Evolutionary conservation across 2,113 vertebrate genomes (phyloP).

Genomic region (Emydura subglobosa): DNA sequence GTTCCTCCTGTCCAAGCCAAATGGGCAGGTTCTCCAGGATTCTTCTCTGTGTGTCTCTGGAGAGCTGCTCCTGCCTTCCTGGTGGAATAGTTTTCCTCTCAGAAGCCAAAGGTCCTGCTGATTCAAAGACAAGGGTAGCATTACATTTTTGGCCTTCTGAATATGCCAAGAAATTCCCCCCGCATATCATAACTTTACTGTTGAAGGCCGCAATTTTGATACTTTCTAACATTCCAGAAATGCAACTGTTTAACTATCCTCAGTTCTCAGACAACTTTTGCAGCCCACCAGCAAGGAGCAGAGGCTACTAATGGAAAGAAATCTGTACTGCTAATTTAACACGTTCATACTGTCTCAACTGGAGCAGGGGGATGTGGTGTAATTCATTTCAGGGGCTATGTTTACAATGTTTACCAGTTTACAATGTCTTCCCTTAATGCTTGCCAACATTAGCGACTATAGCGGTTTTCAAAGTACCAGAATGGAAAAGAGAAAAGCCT

Average conservation of each 20-base stretch:
- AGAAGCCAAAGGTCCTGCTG: neutral
- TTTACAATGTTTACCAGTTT: neutral
- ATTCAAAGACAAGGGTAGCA: neutral
- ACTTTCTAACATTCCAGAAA: neutral
- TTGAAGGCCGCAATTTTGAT: neutral
- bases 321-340: neutral
- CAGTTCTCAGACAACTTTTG: neutral
- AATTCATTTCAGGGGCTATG: neutral
- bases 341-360: neutral
- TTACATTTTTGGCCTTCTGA: neutral
- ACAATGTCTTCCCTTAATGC: neutral
- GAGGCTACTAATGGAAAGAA: neutral
- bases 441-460: neutral
- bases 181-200: neutral
- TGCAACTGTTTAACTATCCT: neutral
- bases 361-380: too few species aligned
- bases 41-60: neutral
- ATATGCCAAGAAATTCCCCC: neutral
- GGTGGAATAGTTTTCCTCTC: neutral
- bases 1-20: neutral
- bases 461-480: neutral
- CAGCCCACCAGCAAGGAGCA: neutral
- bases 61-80: neutral
- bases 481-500: neutral
- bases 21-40: neutral